Evolutionary conservation across 2,888 invertebrate genomes (phyloP).

Genomic region (Trissolcus brochymenae): DNA sequence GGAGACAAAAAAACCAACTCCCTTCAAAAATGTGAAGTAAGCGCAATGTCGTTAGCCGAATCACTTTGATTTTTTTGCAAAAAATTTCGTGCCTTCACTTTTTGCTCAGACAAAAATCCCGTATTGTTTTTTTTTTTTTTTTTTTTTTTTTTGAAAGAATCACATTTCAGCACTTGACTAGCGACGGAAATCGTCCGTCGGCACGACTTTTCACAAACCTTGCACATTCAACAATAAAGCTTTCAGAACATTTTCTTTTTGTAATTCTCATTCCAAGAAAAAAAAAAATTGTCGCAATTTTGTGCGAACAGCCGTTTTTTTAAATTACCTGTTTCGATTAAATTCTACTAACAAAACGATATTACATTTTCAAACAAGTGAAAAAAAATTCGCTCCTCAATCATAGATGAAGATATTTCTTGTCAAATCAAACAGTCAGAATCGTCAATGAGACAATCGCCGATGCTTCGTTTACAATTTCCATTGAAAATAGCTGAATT

Average conservation of each 20-base stretch:
- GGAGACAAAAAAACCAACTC: not conserved
- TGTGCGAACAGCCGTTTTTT: constrained; percentile 53
- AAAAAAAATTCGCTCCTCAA: not conserved
- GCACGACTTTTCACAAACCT: constrained; percentile 33
- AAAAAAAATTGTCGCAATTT: constrained; percentile 35
- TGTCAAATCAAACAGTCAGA: too few species aligned
- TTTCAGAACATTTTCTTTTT: constrained; percentile 15
- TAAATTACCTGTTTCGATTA: constrained; percentile 12
- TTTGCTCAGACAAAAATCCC: constrained; percentile 8
- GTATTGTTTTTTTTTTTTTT: not conserved
- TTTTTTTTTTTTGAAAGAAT: constrained; percentile 33
- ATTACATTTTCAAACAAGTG: constrained; percentile 8
- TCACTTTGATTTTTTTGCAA: constrained; percentile 43
- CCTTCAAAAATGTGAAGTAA: constrained; percentile 35
- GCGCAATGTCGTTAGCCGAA: constrained; percentile 37
- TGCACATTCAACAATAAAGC: constrained; percentile 46
- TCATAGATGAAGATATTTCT: too few species aligned
- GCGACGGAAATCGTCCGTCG: constrained; percentile 33
- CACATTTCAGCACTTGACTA: constrained; percentile 44
- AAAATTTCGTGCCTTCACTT: constrained; percentile 40
- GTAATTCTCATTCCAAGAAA: not conserved
- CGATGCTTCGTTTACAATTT: too few species aligned
- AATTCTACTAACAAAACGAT: constrained; percentile 11
- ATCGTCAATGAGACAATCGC: too few species aligned
- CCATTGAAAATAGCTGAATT: not conserved